A percentile compares a stretch with the other conserved stretches of the same genome.
Evolutionary conservation across 2,888 invertebrate genomes (phyloP).

Genomic region (Noctua janthe): DNA sequence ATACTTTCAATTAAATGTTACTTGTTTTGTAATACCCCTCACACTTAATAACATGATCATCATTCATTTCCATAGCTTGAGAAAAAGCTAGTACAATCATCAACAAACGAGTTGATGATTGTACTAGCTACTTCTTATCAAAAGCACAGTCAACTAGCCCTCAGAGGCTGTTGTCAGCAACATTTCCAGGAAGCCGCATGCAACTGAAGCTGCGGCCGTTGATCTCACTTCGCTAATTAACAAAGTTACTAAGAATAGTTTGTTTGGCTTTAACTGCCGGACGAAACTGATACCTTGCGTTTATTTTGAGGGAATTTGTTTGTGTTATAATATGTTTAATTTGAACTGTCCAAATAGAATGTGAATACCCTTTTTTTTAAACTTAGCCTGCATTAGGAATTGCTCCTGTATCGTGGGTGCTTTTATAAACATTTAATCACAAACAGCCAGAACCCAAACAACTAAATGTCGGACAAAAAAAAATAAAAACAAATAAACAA

Average conservation of each 20-base stretch:
- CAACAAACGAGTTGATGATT: too few relatives aligned
- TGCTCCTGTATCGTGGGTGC: too few relatives aligned
- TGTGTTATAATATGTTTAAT: not conserved
- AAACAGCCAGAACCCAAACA: too few relatives aligned
- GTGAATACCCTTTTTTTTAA: too few relatives aligned
- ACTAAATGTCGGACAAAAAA: too few relatives aligned
- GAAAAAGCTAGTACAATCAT: not conserved
- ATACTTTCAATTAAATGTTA: too few relatives aligned
- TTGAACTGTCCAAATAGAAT: not conserved
- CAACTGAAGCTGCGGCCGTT: not conserved
- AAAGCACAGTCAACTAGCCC: not conserved
- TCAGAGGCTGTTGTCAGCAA: not conserved
- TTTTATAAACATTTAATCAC: too few relatives aligned
- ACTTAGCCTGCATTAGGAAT: too few relatives aligned
- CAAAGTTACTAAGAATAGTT: slow-evolving; percentile 29
- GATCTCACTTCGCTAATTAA: slow-evolving; percentile 25
- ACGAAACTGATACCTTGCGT: not conserved
- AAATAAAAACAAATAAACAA: too few relatives aligned
- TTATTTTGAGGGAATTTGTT: slow-evolving; percentile 10
- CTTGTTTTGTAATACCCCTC: too few relatives aligned
- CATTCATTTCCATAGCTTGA: not conserved
- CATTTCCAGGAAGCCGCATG: slow-evolving; percentile 1
- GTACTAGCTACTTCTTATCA: too few relatives aligned
- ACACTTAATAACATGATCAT: too few relatives aligned
- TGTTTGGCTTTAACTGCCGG: not conserved